Conservation (phyloP, 2,113 vertebrate genomes). For the Vireo altiloquus region DNA sequence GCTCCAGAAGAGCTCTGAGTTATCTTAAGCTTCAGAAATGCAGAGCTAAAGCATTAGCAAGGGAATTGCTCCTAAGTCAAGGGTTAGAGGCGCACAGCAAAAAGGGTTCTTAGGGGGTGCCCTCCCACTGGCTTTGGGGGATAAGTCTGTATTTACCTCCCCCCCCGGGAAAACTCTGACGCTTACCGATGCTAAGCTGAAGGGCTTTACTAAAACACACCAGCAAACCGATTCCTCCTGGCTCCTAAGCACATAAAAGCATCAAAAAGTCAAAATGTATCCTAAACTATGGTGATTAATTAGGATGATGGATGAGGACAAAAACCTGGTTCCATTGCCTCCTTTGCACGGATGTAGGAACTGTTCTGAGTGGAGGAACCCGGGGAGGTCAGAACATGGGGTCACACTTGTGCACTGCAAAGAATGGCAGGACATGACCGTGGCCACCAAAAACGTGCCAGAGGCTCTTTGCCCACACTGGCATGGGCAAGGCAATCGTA, state of each 20-base stretch:
- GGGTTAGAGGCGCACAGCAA: not conserved
- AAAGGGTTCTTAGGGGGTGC: not conserved
- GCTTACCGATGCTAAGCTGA: not conserved
- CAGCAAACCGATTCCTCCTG: not conserved
- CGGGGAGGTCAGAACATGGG: not conserved
- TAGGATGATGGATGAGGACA: not conserved
- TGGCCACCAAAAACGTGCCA: rapidly evolving
- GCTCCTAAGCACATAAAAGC: slow-evolving; percentile 30
- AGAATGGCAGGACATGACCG: rapidly evolving
- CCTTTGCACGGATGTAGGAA: not conserved
- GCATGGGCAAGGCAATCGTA: not conserved
- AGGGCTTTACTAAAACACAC: not conserved
- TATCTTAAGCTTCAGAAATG: slow-evolving; percentile 63
- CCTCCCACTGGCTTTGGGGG: not conserved
- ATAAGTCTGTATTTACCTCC: not conserved
- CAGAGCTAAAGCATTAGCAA: slow-evolving; percentile 36
- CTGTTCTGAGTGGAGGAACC: not conserved
- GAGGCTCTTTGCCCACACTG: not conserved
- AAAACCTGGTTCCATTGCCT: not conserved
- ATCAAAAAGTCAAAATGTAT: not conserved
- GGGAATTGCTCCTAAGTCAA: slow-evolving; percentile 24
- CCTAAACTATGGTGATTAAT: not conserved
- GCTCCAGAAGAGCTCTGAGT: slow-evolving; percentile 41
- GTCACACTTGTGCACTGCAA: rapidly evolving
- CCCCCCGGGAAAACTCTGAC: not conserved